Evolutionary conservation across 2,113 vertebrate genomes (phyloP).

Genomic region (Malaclemys terrapin): DNA sequence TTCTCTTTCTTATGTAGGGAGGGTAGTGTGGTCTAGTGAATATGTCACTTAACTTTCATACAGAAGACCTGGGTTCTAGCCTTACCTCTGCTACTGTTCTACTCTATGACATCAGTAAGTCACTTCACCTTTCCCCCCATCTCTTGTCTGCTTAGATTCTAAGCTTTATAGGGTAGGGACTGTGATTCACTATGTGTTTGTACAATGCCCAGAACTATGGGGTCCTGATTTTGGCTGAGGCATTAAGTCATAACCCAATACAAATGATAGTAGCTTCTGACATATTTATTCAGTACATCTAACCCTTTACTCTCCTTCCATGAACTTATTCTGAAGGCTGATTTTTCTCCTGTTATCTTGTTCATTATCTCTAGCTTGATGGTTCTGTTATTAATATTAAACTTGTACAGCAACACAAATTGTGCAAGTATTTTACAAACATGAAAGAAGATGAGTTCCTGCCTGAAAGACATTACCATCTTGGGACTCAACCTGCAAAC

Average conservation of each 20-base stretch:
- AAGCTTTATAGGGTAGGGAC: neutral
- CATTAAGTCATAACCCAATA: neutral
- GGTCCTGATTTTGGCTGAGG: accelerated
- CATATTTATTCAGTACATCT: neutral
- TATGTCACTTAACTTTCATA: accelerated
- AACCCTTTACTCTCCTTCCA: neutral
- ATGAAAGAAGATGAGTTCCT: constrained; percentile 49
- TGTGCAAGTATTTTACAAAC: constrained; percentile 49
- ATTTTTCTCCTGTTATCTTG: neutral
- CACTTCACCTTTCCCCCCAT: neutral
- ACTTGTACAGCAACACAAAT: neutral
- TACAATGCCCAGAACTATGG: neutral
- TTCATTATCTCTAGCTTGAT: constrained; percentile 1
- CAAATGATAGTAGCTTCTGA: neutral
- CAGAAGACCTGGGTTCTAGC: neutral
- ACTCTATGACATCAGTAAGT: neutral
- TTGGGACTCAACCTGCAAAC: constrained; percentile 13
- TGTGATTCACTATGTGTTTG: neutral
- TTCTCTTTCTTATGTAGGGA: neutral
- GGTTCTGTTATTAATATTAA: neutral
- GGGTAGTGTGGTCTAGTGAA: neutral
- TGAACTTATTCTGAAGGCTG: neutral
- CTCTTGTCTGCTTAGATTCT: neutral
- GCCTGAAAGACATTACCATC: constrained; percentile 60
- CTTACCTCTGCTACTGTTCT: neutral